Percentiles rank a stretch among this genome's conserved stretches.
phyloP scores from a whole-genome alignment of 2,888 invertebrate genomes.

The Lymantria dispar region DNA sequence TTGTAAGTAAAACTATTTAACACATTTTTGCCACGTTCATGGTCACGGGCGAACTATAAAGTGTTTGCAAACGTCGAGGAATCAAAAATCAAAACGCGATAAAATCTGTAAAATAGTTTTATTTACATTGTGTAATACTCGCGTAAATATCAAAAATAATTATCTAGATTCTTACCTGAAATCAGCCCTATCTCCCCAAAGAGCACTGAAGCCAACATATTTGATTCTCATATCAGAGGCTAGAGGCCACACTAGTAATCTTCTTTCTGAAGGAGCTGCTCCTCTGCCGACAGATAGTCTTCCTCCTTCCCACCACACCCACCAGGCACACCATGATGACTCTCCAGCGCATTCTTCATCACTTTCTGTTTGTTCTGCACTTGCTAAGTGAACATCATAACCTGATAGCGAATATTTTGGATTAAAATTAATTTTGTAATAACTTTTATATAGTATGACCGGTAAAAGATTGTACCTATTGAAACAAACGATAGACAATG shows the following conservation, averaged over 20 bases:
- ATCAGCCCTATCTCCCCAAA: constrained; percentile 85
- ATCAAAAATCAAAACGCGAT: no score
- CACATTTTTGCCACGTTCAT: no score
- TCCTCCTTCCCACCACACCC: constrained; percentile 86
- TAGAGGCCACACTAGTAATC: constrained; percentile 83
- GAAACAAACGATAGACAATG: no score
- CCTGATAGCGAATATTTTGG: constrained; percentile 58
- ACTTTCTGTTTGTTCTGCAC: constrained; percentile 80
- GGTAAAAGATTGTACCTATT: no score
- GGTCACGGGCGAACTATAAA: no score
- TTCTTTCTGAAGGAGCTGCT: constrained; percentile 77
- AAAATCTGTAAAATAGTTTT: no score
- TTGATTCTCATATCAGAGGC: constrained; percentile 83
- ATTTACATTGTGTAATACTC: no score
- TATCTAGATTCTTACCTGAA: constrained; percentile 72
- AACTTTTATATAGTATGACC: no score
- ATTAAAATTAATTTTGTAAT: no score
- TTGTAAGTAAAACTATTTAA: no score
- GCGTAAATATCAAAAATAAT: background rate
- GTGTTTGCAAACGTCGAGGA: no score
- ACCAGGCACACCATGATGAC: constrained; percentile 83
- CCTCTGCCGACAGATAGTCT: constrained; percentile 82
- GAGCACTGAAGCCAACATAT: constrained; percentile 84
- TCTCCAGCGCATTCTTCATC: constrained; percentile 75
- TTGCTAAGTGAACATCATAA: constrained; percentile 84